Conservation (phyloP, 2,888 invertebrate genomes). For the Calliscelio sp. region DNA sequence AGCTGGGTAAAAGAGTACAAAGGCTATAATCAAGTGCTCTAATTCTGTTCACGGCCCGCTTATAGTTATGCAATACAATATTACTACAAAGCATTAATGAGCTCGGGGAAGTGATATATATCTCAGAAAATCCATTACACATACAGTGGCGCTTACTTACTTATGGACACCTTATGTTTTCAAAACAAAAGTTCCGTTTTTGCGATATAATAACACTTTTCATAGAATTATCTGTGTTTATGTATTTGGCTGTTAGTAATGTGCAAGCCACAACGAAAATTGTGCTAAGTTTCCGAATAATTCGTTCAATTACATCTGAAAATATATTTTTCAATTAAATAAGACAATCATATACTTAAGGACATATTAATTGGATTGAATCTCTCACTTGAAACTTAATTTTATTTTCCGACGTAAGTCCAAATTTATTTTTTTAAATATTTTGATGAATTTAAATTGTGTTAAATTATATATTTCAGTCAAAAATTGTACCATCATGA, state of each 20-base stretch:
- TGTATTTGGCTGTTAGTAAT: neutral
- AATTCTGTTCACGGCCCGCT: no score
- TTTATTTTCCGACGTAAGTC: neutral
- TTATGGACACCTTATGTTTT: conserved; percentile 4
- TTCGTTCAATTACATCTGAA: neutral
- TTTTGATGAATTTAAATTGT: conserved; percentile 9
- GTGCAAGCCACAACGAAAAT: no score
- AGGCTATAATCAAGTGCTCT: no score
- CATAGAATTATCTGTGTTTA: neutral
- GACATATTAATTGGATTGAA: conserved; percentile 2
- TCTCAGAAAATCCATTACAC: no score
- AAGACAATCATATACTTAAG: conserved; percentile 17
- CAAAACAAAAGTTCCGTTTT: conserved; percentile 6
- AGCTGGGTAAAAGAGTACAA: no score
- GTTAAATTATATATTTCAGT: no score
- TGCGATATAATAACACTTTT: neutral
- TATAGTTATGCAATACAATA: no score
- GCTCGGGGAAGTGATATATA: no score
- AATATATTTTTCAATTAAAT: conserved; percentile 5
- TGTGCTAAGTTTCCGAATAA: no score
- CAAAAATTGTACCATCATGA: no score
- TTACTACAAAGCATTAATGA: no score
- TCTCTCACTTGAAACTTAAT: conserved; percentile 17
- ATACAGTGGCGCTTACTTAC: neutral
- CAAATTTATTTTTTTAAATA: conserved; percentile 18